Base-by-base conservation (phyloP, 2,888 invertebrate species). In the Resseliella maxima region DNA sequence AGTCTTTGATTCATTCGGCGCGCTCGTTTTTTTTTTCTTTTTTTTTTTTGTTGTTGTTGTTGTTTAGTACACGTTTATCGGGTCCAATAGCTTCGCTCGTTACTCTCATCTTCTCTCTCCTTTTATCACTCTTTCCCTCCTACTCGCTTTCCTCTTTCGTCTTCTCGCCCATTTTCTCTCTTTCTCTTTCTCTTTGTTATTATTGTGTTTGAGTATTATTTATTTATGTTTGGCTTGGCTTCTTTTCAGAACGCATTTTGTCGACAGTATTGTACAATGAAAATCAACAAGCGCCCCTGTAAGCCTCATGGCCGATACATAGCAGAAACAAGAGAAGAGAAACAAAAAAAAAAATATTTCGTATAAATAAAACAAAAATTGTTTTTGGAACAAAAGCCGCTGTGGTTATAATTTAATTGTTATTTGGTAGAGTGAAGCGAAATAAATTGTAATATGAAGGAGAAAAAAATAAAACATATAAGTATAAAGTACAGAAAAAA, bases 381-480 rank as follows among this genome's bases (percentile, higher is more conserved):
- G 72, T 31, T 72, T 72, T 72, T 72, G 31, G 31, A 72, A 72
- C 31, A 27, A 72, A 72, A 72, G 72, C 72, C 72, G 31, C n/a
- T 31, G 35, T 72, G 72, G 72, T 72, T 72, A 72, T 72, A 72
- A 72, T 72, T 72, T 72, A 72, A 72, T 72, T 72, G 72, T 72
- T 31, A 31, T 72, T 72, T 72, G 72, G 72, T 31, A 72, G n/a
- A 59, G 59, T 27, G 12, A 59, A 27, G 59, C 59, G 59, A 24
- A 27, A 59, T 59, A 50, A 50, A 50, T 50, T 50, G 50, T 50
- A 50, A 50, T 50, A 21, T 50, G 59, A 59, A 24, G 59, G 24
- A 24, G 24, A 24, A 59, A 24, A 59, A 3, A 24, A 18, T 18
- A 18, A 2, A 50, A 50, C 8, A 18, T 2, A 50, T 15, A 50